These are phyloP conservation scores for Cephus cinctus DNA, from an alignment of 1,140 invertebrate species.

Conservation along the genomic window DNA sequence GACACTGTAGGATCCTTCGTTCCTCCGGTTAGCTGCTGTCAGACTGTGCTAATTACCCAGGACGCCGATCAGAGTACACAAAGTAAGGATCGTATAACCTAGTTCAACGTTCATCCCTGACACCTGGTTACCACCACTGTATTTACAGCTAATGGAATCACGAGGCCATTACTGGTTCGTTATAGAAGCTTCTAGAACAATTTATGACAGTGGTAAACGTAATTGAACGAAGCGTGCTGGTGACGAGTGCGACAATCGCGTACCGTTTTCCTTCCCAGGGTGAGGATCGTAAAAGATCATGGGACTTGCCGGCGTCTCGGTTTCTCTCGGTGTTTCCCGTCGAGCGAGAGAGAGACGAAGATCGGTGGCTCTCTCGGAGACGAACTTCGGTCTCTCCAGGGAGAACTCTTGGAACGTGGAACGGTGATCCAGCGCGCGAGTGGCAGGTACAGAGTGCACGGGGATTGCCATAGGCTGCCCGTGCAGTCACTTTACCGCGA, in stretches of 20 bases:
- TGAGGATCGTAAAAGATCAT: background rate
- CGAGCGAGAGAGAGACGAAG: background rate
- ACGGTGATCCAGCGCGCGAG: slow-evolving; percentile 26
- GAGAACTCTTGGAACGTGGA: slow-evolving; percentile 28
- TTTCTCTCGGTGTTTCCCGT: background rate
- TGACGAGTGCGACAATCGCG: background rate
- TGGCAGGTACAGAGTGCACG: slow-evolving; percentile 3
- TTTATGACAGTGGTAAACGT: background rate
- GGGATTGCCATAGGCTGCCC: slow-evolving; percentile 19
- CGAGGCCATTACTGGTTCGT: background rate
- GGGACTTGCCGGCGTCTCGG: background rate
- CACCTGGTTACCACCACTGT: no score
- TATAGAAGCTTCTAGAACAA: background rate
- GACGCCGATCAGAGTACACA: no score
- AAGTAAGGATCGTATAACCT: no score
- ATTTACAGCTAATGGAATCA: background rate
- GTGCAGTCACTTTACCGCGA: slow-evolving; percentile 38
- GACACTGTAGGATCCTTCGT: no score
- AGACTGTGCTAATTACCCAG: no score
- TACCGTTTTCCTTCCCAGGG: background rate
- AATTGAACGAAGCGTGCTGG: background rate
- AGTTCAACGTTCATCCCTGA: no score
- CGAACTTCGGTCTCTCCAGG: slow-evolving; percentile 8
- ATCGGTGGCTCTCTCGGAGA: slow-evolving; percentile 9
- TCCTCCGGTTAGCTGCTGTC: no score